These are phyloP conservation scores for Montipora cactus DNA, from an alignment of 64 coral and sea anemone species.

Conservation along the genomic window DNA sequence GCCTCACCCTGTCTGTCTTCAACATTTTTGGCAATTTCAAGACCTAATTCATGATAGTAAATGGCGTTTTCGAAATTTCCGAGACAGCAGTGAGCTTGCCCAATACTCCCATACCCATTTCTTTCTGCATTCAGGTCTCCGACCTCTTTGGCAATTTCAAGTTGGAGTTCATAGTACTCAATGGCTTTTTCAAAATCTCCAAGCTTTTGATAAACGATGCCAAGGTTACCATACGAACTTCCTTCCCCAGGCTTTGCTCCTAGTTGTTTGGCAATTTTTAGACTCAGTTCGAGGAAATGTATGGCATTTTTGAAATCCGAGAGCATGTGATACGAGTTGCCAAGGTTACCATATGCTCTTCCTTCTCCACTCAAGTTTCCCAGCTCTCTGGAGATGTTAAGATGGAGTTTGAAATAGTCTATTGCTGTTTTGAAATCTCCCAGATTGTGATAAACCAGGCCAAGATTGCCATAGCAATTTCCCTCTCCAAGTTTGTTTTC, in stretches of 20 bases:
- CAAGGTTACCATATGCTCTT: not conserved
- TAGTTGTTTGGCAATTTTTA: not conserved
- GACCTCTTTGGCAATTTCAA: not conserved
- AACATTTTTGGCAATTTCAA: not conserved
- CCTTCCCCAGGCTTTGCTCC: not conserved
- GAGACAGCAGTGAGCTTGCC: not conserved
- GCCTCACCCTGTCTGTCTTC: not conserved
- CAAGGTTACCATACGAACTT: not conserved
- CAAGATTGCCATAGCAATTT: not conserved
- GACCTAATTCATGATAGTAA: not conserved
- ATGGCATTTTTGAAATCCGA: not conserved
- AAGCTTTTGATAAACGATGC: not conserved
- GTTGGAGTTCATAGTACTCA: not conserved
- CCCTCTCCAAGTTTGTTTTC: not conserved
- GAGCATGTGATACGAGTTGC: not conserved
- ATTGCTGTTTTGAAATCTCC: not conserved
- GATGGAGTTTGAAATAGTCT: not conserved
- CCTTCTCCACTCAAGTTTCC: not conserved
- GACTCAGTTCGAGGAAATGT: not conserved
- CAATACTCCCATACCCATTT: conserved; percentile 3
- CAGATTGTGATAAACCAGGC: not conserved
- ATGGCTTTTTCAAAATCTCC: not conserved
- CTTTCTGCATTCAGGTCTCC: not conserved
- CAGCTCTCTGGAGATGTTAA: not conserved
- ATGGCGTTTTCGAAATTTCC: not conserved